phyloP scores from a whole-genome alignment of 2,888 invertebrate genomes.

The Ametastegia equiseti region DNA sequence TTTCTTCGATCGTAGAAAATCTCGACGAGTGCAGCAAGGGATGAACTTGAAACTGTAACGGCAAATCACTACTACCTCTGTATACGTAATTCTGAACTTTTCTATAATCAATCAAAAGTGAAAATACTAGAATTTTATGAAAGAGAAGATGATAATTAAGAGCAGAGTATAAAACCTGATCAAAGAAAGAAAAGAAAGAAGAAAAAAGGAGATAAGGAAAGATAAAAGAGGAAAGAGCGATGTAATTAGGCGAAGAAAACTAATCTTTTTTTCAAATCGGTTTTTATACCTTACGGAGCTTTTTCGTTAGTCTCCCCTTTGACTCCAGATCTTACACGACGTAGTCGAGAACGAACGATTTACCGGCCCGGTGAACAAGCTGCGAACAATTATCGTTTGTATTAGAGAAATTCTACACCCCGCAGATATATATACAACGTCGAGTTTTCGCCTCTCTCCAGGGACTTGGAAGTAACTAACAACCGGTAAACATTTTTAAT shows the following conservation, averaged over 20 bases:
- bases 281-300: neutral
- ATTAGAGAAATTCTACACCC: constrained; percentile 10
- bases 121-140: neutral
- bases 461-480: constrained; percentile 19
- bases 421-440: too few species aligned
- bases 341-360: constrained; percentile 50
- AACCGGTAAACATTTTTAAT: constrained; percentile 10
- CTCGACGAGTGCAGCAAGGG: neutral
- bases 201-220: neutral
- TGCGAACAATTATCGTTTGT: constrained; percentile 41
- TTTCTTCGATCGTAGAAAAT: neutral
- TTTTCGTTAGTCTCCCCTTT: neutral
- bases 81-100: neutral
- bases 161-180: neutral
- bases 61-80: neutral
- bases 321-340: constrained; percentile 48
- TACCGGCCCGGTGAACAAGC: constrained; percentile 51
- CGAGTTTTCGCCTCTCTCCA: neutral
- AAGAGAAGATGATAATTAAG: constrained; percentile 6
- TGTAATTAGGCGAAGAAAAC: constrained; percentile 6
- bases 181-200: neutral
- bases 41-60: neutral
- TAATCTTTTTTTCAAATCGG: neutral
- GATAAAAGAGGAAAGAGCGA: neutral
- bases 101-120: neutral